phyloP scores from a whole-genome alignment of 1,140 invertebrate species.

The Diuraphis noxia region DNA sequence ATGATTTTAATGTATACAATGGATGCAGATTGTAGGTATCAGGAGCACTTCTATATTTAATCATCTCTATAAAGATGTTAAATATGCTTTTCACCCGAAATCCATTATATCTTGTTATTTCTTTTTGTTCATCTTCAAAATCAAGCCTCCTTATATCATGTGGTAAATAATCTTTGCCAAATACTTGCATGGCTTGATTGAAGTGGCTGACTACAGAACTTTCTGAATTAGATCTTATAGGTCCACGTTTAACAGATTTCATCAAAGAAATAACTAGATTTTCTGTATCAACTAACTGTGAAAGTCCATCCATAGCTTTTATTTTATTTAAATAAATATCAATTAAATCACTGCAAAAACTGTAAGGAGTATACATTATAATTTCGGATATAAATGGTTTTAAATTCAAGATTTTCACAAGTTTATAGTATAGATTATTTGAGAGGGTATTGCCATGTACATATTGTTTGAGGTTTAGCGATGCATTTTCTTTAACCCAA shows the following conservation, averaged over 20 bases:
- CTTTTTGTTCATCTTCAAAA: background rate
- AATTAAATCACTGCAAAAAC: conserved; percentile 30
- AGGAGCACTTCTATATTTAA: background rate
- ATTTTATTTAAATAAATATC: background rate
- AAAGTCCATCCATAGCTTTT: background rate
- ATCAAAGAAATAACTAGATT: background rate
- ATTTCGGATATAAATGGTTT: background rate
- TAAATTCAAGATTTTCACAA: background rate
- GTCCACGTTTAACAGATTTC: background rate
- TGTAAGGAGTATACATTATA: conserved; percentile 28
- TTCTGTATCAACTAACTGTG: background rate
- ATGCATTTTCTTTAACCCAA: background rate
- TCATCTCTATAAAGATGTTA: background rate
- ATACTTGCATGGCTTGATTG: conserved; percentile 16
- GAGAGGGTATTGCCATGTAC: background rate
- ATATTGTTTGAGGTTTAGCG: background rate
- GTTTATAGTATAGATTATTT: background rate
- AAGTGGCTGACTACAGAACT: background rate
- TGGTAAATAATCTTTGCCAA: background rate
- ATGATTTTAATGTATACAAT: background rate
- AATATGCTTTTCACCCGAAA: conserved; percentile 24
- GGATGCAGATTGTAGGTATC: background rate
- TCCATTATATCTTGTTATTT: background rate
- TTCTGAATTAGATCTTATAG: background rate
- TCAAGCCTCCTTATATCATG: background rate